Evolutionary conservation across 2,797 vertebrate genomes (phyloP).

Genomic region (Coilia nasus): DNA sequence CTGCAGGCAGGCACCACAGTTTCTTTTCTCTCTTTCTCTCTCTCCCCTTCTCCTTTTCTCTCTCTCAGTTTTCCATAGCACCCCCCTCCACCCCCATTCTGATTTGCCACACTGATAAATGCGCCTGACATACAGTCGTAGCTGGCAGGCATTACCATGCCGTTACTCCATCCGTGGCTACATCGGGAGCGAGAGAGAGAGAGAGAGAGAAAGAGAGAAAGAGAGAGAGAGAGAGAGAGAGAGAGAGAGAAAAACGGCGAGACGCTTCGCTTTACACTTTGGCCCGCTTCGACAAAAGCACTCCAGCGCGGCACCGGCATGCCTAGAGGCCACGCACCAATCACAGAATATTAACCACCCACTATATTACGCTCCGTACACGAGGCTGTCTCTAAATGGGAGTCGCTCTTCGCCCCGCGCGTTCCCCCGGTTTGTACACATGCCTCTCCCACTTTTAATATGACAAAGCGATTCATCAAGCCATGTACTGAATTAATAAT

Average conservation of each 20-base stretch:
- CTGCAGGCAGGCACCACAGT: too few relatives aligned
- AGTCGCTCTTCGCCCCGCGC: slow-evolving; percentile 25
- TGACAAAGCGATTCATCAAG: slow-evolving; percentile 51
- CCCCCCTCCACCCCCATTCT: slow-evolving; percentile 23
- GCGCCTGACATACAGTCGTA: slow-evolving; percentile 50
- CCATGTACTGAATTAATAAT: slow-evolving; percentile 56
- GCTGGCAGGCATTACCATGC: slow-evolving; percentile 40
- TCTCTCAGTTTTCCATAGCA: too few relatives aligned
- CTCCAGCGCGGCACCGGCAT: slow-evolving; percentile 43
- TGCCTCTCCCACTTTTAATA: slow-evolving; percentile 37
- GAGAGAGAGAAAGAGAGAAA: slow-evolving; percentile 1
- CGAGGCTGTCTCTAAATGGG: slow-evolving; percentile 37
- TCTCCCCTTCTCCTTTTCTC: neutral
- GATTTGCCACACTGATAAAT: slow-evolving; percentile 48
- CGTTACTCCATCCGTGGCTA: slow-evolving; percentile 34
- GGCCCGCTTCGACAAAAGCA: neutral
- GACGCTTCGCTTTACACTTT: neutral
- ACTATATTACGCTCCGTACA: slow-evolving; percentile 42
- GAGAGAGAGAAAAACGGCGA: neutral
- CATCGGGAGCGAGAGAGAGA: slow-evolving; percentile 20
- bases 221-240: neutral
- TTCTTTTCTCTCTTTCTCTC: neutral
- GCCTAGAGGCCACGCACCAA: slow-evolving; percentile 42
- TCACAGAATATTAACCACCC: slow-evolving; percentile 48
- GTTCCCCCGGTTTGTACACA: slow-evolving; percentile 48